Evolutionary conservation across 1,140 invertebrate genomes (phyloP), one percentile per base, ranked within the genome.

Genomic region (Drosophila truncata): DNA sequence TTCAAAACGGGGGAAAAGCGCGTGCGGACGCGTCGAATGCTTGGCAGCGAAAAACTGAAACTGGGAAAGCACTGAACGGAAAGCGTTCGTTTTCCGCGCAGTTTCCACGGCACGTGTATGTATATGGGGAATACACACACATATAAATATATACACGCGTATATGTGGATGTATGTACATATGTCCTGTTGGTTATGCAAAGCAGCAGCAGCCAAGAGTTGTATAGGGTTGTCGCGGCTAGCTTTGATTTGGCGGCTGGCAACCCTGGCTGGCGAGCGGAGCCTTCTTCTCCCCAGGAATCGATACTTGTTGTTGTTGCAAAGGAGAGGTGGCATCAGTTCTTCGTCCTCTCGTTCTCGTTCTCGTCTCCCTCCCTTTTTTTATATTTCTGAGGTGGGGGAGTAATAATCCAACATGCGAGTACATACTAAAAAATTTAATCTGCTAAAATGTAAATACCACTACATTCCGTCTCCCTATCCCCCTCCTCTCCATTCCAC

Each of bases 401-500:
- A 35, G 37, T 67, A 67, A 65, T 65, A 55, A 65, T 50, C 46
- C 35, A 39, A 57, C 60, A 64, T 72, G 62, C 58, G 46, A 58
- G 52, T 77, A 77, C 62, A 67, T 77, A 79, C 58, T 67, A 82
- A 87, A 87, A 84, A 87, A 84, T 87, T 66, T 87, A 84, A 87
- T 87, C 81, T 88, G 72, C 84, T 84, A 55, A 87, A 87, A 86
- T 88, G 80, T 80, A 86, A 86, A 86, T 87, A 85, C 62, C 52
- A 55, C 52, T 55, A 55, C 20, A 55, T 55, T 55, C 52, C 52
- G 16, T 3, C 39, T n/a, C 31, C 60, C 16, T 41, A 47, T 6
- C 25, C 44, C 35, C 23, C 50, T 4, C 4, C 31, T 10, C 31
- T 10, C 3, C 16, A 9, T 20, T 18, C 47, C 44, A 20, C 18